Percentiles rank a stretch among this genome's conserved stretches.
Conservation (phyloP, 1,140 invertebrate species). For the Euborellia annulipes region DNA sequence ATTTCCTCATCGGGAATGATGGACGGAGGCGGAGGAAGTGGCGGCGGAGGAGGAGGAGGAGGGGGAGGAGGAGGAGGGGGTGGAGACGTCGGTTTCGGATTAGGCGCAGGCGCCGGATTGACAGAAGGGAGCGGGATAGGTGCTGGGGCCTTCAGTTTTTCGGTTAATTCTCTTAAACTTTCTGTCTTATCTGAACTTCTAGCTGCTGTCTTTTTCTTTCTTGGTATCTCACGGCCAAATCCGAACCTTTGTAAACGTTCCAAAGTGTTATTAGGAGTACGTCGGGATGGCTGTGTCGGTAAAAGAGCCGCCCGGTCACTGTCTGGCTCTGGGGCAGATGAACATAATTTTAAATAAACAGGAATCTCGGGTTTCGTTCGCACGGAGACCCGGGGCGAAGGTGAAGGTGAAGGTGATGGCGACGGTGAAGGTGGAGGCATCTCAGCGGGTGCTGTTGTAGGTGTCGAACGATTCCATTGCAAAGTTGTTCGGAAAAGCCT, state of each 20-base stretch:
- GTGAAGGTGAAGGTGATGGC: slow-evolving; percentile 6
- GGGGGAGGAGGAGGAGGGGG: slow-evolving; percentile 8
- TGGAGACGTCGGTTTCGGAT: slow-evolving; percentile 10
- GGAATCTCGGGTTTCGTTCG: slow-evolving; percentile 15
- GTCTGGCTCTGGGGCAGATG: background rate
- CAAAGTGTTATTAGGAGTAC: slow-evolving; percentile 34
- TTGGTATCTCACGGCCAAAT: slow-evolving; percentile 38
- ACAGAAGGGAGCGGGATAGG: slow-evolving; percentile 9
- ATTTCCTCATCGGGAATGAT: background rate
- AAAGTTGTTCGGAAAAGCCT: too few relatives aligned
- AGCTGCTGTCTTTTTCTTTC: slow-evolving; percentile 28
- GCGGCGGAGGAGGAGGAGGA: slow-evolving; percentile 18
- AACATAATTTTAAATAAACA: slow-evolving; percentile 10
- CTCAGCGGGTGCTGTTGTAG: slow-evolving; percentile 9
- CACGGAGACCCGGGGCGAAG: slow-evolving; percentile 8
- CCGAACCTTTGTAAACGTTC: slow-evolving; percentile 59
- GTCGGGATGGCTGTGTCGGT: slow-evolving; percentile 6
- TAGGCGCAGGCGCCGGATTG: slow-evolving; percentile 14
- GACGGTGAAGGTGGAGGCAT: slow-evolving; percentile 6
- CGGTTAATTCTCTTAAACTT: slow-evolving; percentile 55
- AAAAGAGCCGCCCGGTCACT: background rate
- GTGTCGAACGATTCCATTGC: too few relatives aligned
- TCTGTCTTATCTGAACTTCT: slow-evolving; percentile 44
- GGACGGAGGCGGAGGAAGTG: background rate
- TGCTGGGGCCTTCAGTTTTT: slow-evolving; percentile 40